Conservation (phyloP, 2,888 invertebrate species). For the Drosophila nr. perissopoda region DNA sequence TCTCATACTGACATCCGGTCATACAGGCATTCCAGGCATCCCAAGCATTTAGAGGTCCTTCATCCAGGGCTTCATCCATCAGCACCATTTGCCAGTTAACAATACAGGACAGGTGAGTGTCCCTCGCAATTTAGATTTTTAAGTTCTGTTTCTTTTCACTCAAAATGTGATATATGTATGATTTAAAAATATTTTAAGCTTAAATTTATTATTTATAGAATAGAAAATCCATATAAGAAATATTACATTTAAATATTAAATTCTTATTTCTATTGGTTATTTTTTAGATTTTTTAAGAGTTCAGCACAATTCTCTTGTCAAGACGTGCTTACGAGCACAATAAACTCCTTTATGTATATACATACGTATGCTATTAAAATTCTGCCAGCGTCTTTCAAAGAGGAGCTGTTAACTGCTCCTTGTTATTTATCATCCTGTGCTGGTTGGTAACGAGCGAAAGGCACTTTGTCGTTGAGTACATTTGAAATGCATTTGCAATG, state of each 20-base stretch:
- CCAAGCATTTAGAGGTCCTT: not conserved
- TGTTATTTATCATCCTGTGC: not conserved
- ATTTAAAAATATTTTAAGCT: not conserved
- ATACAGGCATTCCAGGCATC: constrained; percentile 10
- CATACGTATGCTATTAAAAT: not conserved
- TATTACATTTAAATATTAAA: not conserved
- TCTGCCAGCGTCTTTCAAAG: not conserved
- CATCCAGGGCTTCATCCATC: constrained; percentile 34
- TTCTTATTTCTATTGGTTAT: not conserved
- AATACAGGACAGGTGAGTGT: constrained; percentile 41
- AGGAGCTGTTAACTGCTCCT: not conserved
- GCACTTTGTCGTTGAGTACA: not conserved
- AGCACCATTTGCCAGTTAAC: constrained; percentile 38
- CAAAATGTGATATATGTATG: not conserved
- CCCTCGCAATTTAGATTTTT: too few relatives aligned
- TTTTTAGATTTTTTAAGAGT: not conserved
- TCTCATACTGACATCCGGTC: constrained; percentile 25
- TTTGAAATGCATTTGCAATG: not conserved
- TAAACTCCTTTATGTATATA: not conserved
- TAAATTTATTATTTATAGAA: not conserved
- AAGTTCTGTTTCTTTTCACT: not conserved
- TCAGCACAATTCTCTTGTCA: not conserved
- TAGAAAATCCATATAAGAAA: not conserved
- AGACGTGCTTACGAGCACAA: not conserved
- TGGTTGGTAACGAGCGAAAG: not conserved